Base-by-base conservation (phyloP, 1,140 invertebrate species). In the Drosophila carrolli region DNA sequence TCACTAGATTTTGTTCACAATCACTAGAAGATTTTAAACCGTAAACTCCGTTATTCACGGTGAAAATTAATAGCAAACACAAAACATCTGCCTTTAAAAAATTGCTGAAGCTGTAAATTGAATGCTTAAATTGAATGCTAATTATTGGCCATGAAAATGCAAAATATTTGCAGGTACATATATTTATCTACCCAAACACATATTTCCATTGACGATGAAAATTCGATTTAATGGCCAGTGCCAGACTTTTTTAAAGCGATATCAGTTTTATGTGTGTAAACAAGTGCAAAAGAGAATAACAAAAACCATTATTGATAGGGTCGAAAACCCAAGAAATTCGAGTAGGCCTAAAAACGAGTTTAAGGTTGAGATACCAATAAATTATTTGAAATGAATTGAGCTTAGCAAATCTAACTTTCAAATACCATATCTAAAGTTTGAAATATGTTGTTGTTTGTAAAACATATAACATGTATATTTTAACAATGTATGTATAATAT, bases 321-420 rank as follows among this genome's bases (percentile, higher is more conserved):
- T n/a, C 7, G n/a, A 53, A 61, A 55, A 16, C 13, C 37, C 16
- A 40, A 43, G 70, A 63, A 74, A 75, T 74, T 63, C 4, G 72
- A 75, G 72, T 74, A 74, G 72, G 72, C 71, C 44, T 9, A 29
- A 65, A 38, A 74, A 75, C 70, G 32, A 75, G 72, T 74, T 75
- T 74, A 51, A 63, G 70, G 70, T 29, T 47, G 35, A 40, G 16
- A 16, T 27, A 41, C 0, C 5, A 5, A 32, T 7, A 32, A 50
- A 29, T 46, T 27, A 68, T 54, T 54, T 16, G 46, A 67, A 67
- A 13, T 53, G 16, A 53, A 13, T 16, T 6, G 6, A 0, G 6
- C 37, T 19, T 16, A n/a, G 10, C 5, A 13, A 16, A 46, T 6
- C 19, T 7, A 13, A 38, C 8, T 9, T 10, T 10, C 0, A 0